Percentiles rank a stretch among this genome's conserved stretches.
phyloP scores from a whole-genome alignment of 2,113 vertebrate genomes.

The Donacobius atricapilla region DNA sequence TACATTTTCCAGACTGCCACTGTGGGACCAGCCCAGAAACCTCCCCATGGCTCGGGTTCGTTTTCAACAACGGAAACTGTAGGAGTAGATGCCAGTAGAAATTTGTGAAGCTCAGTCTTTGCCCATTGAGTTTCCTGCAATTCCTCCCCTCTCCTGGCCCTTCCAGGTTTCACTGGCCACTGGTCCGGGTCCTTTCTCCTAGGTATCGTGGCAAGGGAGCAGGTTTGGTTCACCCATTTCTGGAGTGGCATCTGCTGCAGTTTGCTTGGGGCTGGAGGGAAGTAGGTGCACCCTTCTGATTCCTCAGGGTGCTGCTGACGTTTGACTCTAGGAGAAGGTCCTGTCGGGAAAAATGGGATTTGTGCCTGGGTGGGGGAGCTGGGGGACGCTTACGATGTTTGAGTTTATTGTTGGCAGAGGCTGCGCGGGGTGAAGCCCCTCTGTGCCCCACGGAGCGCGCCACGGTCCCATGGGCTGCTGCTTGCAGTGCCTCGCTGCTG shows the following conservation, averaged over 20 bases:
- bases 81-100: background rate
- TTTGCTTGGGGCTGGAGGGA: background rate
- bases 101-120: background rate
- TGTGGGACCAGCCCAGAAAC: background rate
- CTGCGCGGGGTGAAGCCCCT: background rate
- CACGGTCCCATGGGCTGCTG: accelerated
- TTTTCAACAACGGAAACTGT: background rate
- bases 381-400: accelerated
- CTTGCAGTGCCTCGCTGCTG: background rate
- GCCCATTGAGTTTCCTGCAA: background rate
- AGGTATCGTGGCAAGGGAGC: accelerated
- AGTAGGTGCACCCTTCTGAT: background rate
- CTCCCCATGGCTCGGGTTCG: background rate
- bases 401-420: background rate
- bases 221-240: background rate
- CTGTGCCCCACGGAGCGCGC: accelerated
- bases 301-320: background rate
- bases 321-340: background rate
- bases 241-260: background rate
- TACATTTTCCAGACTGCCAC: background rate
- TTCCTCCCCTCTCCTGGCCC: background rate
- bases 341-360: background rate
- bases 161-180: background rate
- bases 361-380: background rate
- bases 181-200: background rate